Evolutionary conservation across 2,888 invertebrate species (phyloP), one percentile per base, ranked within the genome.

Genomic region (Cyclophora albipunctata): DNA sequence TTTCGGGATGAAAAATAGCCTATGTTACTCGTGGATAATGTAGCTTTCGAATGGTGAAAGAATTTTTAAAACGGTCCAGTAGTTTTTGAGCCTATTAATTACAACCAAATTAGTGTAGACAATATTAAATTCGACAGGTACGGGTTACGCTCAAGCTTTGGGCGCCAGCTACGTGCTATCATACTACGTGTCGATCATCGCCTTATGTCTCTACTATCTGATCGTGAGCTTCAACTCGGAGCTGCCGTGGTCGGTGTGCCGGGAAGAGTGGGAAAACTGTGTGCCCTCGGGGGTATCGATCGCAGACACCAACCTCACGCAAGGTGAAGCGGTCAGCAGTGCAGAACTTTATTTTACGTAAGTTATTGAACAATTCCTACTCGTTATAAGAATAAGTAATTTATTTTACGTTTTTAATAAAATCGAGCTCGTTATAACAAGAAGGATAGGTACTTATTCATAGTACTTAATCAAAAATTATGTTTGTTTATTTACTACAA

Each of bases 131-230:
- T 20, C 20, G 20, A 2, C 66, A 93, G 93, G 94, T 52, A 90
- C 93, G n/a, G 94, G 93, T 4, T 92, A 91, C 67, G 93, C 93
- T 0, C 93, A 93, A 67, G 87, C 91, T 3, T 71, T 93, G 0
- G 91, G 91, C 0, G 91, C 92, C 3, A 73, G 86, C 40, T 92
- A 91, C 58, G 92, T 95, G 0, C 90, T 93, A 1, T 92, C 94
- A 0, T 96, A 95, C 74, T 96, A 95, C 73, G 93, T 93, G 51
- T 92, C 93, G 0, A 81, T 95, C 47, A 92, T 95, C 81, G 93
- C 93, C 0, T 73, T 95, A 34, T 93, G 94, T 2, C 72, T 95
- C 2, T 94, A 91, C 74, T 96, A 95, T 76, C 81, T 95, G 62
- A 76, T 91, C 7, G 91, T 92, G 66, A 95, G 95, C 44, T 95